phyloP scores from a whole-genome alignment of 2,797 vertebrate genomes.

The Smutsia gigantea region DNA sequence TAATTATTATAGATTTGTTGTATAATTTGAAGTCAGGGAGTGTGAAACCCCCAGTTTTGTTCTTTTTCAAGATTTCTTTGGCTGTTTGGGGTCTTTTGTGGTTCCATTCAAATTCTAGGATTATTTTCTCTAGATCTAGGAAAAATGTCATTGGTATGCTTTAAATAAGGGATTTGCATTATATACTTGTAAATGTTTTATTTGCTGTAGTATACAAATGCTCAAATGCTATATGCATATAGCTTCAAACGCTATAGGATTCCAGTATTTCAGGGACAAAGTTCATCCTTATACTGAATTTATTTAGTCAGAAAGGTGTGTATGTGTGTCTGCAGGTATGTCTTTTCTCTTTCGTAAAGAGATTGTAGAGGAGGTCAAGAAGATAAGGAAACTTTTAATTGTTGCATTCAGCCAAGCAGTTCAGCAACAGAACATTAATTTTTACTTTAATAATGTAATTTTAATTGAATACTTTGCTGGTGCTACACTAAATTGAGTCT shows the following conservation, averaged over 20 bases:
- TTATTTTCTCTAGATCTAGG: no score
- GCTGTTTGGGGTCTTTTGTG: no score
- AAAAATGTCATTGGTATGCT: background rate
- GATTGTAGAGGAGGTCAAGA: background rate
- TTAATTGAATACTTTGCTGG: constrained; percentile 77
- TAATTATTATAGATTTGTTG: no score
- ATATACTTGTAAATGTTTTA: background rate
- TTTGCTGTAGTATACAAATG: background rate
- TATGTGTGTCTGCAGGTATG: background rate
- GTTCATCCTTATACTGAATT: background rate
- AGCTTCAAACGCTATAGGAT: background rate
- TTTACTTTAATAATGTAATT: constrained; percentile 83
- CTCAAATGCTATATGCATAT: no score
- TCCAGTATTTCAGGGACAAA: background rate
- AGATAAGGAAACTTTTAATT: constrained; percentile 81
- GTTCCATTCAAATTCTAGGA: no score
- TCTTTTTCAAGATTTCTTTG: no score
- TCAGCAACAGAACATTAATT: constrained; percentile 78
- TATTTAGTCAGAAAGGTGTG: constrained; percentile 17
- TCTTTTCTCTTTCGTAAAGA: constrained; percentile 19
- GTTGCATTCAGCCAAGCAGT: constrained; percentile 75
- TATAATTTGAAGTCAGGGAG: no score
- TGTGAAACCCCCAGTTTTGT: no score
- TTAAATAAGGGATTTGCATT: constrained; percentile 28
- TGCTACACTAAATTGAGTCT: constrained; percentile 62